These are phyloP conservation scores for Actinemys pallida DNA, from an alignment of 2,113 vertebrate genomes.

Conservation along the genomic window DNA sequence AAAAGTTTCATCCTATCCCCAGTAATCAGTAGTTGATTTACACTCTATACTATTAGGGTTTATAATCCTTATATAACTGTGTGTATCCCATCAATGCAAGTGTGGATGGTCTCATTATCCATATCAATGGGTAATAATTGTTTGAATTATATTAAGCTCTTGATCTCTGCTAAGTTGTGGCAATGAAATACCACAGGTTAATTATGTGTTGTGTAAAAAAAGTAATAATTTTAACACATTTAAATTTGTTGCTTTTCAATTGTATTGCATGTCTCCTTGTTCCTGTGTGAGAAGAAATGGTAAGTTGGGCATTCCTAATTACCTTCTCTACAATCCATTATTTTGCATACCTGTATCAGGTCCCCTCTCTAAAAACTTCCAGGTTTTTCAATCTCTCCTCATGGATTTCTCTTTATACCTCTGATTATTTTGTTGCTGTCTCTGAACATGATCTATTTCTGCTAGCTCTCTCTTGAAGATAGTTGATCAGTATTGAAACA, in stretches of 20 bases:
- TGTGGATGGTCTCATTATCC: not conserved
- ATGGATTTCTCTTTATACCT: constrained; percentile 9
- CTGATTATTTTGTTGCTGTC: constrained; percentile 27
- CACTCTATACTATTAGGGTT: not conserved
- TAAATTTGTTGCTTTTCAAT: constrained; percentile 7
- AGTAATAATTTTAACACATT: not conserved
- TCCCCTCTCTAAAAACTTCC: not conserved
- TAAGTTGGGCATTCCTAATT: constrained; percentile 2
- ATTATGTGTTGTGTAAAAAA: not conserved
- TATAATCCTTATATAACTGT: not conserved
- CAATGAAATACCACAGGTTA: not conserved
- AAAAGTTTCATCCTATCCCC: not conserved
- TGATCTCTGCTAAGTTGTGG: not conserved
- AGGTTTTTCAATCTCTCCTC: constrained; percentile 26
- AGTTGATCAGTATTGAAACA: constrained; percentile 41
- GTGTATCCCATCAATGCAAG: not conserved
- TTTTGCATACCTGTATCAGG: not conserved
- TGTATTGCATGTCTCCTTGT: not conserved
- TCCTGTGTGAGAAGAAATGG: constrained; percentile 34
- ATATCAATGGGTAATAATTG: not conserved
- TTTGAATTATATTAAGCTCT: not conserved
- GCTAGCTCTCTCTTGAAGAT: constrained; percentile 20
- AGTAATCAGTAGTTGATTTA: not conserved
- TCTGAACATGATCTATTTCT: constrained; percentile 5
- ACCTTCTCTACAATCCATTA: constrained; percentile 24